Evolutionary conservation across 30 jellyfish, hydroid and myxozoan species (phyloP), one percentile per base, ranked within the genome.

Genomic region (Phacellophora camtschatica): DNA sequence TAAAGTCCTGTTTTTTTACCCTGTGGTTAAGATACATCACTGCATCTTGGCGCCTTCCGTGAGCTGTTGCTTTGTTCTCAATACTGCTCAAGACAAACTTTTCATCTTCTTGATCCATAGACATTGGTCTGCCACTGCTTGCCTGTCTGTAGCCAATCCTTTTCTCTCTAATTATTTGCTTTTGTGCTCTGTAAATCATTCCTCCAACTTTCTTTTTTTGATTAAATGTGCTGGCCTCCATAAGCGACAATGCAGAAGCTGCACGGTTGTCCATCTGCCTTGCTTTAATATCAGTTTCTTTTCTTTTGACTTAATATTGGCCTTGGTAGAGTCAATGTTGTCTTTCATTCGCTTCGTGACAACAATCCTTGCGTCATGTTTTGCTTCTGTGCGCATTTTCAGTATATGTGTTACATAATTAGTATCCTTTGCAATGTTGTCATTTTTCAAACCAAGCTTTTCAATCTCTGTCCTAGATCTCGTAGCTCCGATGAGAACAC

Each of bases 31-130:
- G 48, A 45, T 62, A 78, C 20, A 62, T 35, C 20, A 78, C 82
- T 49, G 64, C 39, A 34, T 62, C 82, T 42, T 78, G 41, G 30
- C 82, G 46, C 63, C 90, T 78, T 41, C 90, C 82, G 63, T 78
- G 90, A 16, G 90, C 82, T 39, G 90, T 78, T 62, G 82, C 58
- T 63, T 78, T 78, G 1, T 20, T 15, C 19, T 65, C 15, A 11
- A 78, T 78, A 33, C 90, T 61, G 20, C 63, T 28, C 18, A 63
- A 74, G n/a, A 78, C 4, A 62, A 16, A 34, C 82, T 62, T 37
- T 74, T 78, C 90, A 78, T 78, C 82, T 15, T 31, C 73, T 50
- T 61, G 74, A 78, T 78, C 82, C 73, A 78, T 18, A 28, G 46
- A 22, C 63, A 28, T 63, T 45, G 62, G 62, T 22, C 90, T 54